Evolutionary conservation across 2,888 invertebrate species (phyloP), one percentile per base, ranked within the genome.

Genomic region (Malthinus flaveolus): DNA sequence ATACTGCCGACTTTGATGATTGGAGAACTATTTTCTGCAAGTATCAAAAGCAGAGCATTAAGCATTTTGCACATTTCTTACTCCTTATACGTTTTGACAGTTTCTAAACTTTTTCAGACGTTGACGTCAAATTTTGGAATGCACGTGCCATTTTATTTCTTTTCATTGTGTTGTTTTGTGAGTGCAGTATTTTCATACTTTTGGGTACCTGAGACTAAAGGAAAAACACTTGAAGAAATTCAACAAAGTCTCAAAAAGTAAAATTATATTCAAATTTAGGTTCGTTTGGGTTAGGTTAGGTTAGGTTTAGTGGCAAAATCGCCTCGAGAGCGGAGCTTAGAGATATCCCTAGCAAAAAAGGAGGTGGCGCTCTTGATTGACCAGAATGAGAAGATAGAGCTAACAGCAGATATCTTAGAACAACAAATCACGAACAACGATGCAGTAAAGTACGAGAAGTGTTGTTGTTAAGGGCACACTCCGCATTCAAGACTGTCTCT

Each of bases 201-300:
- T 56, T 59, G 66, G 34, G 58, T 76, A 32, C 73, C 73, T 3
- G 75, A 76, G 66, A 74, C 74, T 1, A 71, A 69, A 58, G 70
- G 71, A 8, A 68, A 70, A 53, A 68, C 69, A 1, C 56, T 74
- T 32, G 71, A 71, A 51, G 64, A 63, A 31, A 74, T 74, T 23
- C 72, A 73, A 55, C 64, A 68, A 47, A 62, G 66, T 39, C 57
- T 72, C 48, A 54, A 55, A 37, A 47, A n/a, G 9, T 23, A 23
- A 23, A n/a, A n/a, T n/a, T n/a, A n/a, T n/a, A n/a, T n/a, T n/a
- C n/a, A n/a, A n/a, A n/a, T n/a, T n/a, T n/a, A n/a, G n/a, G n/a
- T n/a, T n/a, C n/a, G n/a, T n/a, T n/a, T n/a, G n/a, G n/a, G n/a
- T n/a, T n/a, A n/a, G n/a, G n/a, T n/a, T n/a, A n/a, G n/a, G n/a